phyloP scores from a whole-genome alignment of 2,797 vertebrate genomes.

The Erpetoichthys calabaricus region DNA sequence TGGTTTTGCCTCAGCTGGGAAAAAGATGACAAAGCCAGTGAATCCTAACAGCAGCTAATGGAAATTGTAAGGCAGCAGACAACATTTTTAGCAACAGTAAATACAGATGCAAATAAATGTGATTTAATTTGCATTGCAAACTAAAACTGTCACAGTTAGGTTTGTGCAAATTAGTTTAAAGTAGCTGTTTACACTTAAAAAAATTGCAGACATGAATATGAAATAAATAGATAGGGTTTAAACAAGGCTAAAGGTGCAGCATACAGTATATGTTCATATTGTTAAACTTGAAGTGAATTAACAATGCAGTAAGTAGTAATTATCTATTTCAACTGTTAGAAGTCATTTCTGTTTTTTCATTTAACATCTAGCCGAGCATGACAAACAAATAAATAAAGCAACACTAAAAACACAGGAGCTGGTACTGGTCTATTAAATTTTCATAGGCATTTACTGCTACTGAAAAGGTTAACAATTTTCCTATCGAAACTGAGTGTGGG shows the following conservation, averaged over 20 bases:
- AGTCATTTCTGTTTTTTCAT: not conserved
- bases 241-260: too few relatives aligned
- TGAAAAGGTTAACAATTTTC: conserved; percentile 91
- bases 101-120: conserved; percentile 13
- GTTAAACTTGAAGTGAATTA: too few relatives aligned
- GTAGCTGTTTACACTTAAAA: too few relatives aligned
- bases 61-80: conserved; percentile 5
- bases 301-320: too few relatives aligned
- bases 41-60: conserved; percentile 1
- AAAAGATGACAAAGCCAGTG: conserved; percentile 6
- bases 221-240: too few relatives aligned
- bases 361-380: too few relatives aligned
- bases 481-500: conserved; percentile 93
- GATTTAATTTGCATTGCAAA: conserved; percentile 40
- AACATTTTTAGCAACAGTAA: conserved; percentile 5
- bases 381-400: too few relatives aligned
- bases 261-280: too few relatives aligned
- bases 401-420: too few relatives aligned
- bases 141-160: conserved; percentile 24
- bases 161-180: conserved; percentile 13
- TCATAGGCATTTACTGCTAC: conserved; percentile 48
- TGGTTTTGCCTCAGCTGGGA: conserved; percentile 7
- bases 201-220: too few relatives aligned
- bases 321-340: too few relatives aligned
- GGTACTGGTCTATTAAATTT: conserved; percentile 28